Evolutionary conservation across 2,113 vertebrate genomes (phyloP).

Genomic region (Jaculus jaculus): DNA sequence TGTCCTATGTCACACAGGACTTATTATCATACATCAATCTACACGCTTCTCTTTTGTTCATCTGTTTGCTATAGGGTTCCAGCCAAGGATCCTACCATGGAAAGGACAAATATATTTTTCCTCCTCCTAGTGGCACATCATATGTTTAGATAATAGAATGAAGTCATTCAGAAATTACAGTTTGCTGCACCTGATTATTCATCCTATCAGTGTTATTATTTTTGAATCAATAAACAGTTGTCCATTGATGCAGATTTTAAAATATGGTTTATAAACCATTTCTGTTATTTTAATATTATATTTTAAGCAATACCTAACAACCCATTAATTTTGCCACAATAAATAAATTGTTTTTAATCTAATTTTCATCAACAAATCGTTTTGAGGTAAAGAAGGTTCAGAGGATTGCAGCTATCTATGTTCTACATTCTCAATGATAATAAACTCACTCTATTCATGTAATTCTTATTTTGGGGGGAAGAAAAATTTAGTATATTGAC

Average conservation of each 20-base stretch:
- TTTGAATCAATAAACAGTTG: neutral
- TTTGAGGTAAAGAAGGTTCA: neutral
- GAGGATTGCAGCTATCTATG: neutral
- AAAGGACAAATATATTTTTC: neutral
- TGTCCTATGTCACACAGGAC: neutral
- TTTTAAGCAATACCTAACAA: neutral
- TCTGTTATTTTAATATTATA: slow-evolving; percentile 5
- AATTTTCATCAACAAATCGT: neutral
- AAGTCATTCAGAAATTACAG: slow-evolving; percentile 8
- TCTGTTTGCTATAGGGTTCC: neutral
- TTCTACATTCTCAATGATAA: neutral
- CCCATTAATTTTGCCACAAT: neutral
- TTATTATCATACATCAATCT: neutral
- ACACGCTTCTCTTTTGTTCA: neutral
- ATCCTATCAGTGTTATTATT: neutral
- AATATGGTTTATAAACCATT: neutral
- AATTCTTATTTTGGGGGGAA: neutral
- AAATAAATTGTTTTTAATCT: slow-evolving; percentile 7
- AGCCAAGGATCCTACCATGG: neutral
- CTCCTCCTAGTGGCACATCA: neutral
- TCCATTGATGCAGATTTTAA: neutral
- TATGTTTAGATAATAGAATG: neutral
- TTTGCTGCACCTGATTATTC: neutral
- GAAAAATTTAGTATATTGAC: neutral
- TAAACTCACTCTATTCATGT: neutral